Evolutionary conservation across 2,888 invertebrate genomes (phyloP).

Genomic region (Galeruca laticollis): DNA sequence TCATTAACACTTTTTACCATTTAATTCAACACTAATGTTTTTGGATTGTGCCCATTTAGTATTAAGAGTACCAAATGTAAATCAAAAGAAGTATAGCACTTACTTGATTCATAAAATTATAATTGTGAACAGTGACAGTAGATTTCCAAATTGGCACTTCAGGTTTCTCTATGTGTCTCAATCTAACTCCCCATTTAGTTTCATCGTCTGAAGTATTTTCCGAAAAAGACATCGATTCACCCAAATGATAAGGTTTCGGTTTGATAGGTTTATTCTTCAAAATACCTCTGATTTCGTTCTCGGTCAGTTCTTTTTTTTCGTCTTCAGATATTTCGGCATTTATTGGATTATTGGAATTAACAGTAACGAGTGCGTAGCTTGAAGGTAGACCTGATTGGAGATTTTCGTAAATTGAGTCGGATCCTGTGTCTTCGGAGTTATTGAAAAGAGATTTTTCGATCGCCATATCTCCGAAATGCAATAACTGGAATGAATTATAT

Average conservation of each 20-base stretch:
- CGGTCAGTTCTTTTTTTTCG: slow-evolving; percentile 53
- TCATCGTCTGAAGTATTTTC: slow-evolving; percentile 53
- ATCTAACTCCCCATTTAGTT: slow-evolving; percentile 69
- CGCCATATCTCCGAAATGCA: slow-evolving; percentile 74
- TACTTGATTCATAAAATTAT: slow-evolving; percentile 53
- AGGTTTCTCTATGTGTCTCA: slow-evolving; percentile 64
- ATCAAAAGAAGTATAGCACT: no score
- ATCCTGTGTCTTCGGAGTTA: slow-evolving; percentile 38
- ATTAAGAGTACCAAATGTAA: no score
- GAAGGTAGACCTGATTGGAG: slow-evolving; percentile 38
- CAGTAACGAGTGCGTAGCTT: slow-evolving; percentile 55
- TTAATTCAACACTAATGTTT: no score
- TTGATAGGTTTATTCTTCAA: slow-evolving; percentile 81
- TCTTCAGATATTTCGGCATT: slow-evolving; percentile 48
- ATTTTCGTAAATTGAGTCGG: slow-evolving; percentile 43
- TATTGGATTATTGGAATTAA: slow-evolving; percentile 56
- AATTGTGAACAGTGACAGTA: slow-evolving; percentile 64
- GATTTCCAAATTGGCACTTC: slow-evolving; percentile 66
- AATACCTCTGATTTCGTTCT: slow-evolving; percentile 74
- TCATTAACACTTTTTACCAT: no score
- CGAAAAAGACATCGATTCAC: slow-evolving; percentile 70
- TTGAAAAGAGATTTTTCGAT: slow-evolving; percentile 67
- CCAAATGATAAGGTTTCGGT: slow-evolving; percentile 81
- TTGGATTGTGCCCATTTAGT: no score
- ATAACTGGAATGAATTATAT: slow-evolving; percentile 67